Conservation (phyloP, 1,140 invertebrate species). For the Zelostemma sp. region DNA sequence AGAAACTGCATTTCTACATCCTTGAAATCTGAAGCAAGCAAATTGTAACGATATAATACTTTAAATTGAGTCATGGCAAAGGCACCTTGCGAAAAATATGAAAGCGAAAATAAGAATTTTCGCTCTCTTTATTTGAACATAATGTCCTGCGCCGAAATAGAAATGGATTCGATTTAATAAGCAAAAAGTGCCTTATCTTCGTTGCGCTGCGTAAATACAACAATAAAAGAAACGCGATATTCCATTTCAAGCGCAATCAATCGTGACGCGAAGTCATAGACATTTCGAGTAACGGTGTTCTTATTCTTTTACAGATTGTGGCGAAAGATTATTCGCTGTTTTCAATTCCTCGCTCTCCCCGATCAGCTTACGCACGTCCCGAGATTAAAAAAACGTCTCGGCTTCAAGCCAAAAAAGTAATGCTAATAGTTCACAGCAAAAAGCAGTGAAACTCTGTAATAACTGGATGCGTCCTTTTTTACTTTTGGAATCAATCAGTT, state of each 20-base stretch:
- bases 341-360: background rate
- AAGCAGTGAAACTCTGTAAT: background rate
- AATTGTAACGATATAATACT: background rate
- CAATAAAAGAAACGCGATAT: slow-evolving; percentile 5
- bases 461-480: too few species aligned
- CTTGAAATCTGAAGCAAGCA: background rate
- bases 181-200: background rate
- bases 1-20: background rate
- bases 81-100: background rate
- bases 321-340: background rate
- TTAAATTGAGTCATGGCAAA: background rate
- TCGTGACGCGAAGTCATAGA: slow-evolving; percentile 1
- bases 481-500: too few species aligned
- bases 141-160: background rate
- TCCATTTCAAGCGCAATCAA: slow-evolving; percentile 2
- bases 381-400: background rate
- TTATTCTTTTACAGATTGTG: background rate
- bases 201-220: slow-evolving; percentile 4
- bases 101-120: slow-evolving; percentile 4
- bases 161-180: slow-evolving; percentile 4
- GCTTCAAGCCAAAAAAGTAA: background rate
- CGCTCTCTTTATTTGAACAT: background rate
- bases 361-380: background rate
- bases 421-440: background rate
- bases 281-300: slow-evolving; percentile 6